Percentiles rank a stretch among this genome's conserved stretches.
phyloP scores from a whole-genome alignment of 2,888 invertebrate genomes.

The Hetaerina titia region DNA sequence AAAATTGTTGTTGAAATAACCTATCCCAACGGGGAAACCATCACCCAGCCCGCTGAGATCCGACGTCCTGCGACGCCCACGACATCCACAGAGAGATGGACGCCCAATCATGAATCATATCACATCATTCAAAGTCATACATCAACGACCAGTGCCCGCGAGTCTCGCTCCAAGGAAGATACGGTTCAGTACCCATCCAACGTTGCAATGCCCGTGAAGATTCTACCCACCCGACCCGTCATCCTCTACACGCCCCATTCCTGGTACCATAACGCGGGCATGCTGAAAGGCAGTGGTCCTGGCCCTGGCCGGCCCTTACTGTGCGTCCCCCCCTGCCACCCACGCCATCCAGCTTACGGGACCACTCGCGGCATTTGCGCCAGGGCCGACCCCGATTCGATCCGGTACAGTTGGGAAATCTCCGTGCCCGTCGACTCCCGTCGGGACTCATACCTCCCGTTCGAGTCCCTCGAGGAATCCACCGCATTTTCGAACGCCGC shows the following conservation, averaged over 20 bases:
- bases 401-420: constrained; percentile 74
- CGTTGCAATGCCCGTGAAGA: neutral
- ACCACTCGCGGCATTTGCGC: constrained; percentile 73
- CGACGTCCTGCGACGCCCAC: neutral
- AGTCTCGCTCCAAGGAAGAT: neutral
- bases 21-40: constrained; percentile 26
- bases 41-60: neutral
- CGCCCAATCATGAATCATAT: neutral
- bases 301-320: constrained; percentile 76
- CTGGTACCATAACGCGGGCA: neutral
- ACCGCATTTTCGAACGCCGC: constrained; percentile 73
- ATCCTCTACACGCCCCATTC: neutral
- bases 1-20: neutral
- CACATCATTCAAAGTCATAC: neutral
- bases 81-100: neutral
- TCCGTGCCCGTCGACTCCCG: constrained; percentile 73
- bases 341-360: constrained; percentile 74
- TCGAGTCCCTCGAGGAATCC: neutral
- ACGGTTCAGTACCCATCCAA: neutral
- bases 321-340: constrained; percentile 77
- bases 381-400: constrained; percentile 71
- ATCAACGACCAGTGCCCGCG: neutral
- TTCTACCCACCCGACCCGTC: neutral
- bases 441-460: neutral
- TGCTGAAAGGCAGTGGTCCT: constrained; percentile 70